Base-by-base conservation (phyloP, 2,888 invertebrate genomes). In the Pilophorus perplexus region DNA sequence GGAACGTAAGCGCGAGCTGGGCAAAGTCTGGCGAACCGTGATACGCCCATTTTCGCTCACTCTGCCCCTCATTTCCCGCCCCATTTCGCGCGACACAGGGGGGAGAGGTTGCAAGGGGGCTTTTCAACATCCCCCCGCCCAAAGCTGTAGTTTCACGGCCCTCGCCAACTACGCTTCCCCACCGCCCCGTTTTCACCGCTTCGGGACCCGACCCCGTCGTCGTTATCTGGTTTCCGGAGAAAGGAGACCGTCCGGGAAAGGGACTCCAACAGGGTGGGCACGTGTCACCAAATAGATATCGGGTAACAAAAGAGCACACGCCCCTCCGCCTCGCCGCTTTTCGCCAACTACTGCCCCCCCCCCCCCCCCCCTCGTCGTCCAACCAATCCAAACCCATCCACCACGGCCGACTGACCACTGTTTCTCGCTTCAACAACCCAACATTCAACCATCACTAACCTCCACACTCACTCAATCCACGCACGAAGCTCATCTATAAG, bases 221-320 rank as follows among this genome's bases (percentile, higher is more conserved):
- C 37, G 55, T 38, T 55, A 55, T 55, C 55, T 55, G 22, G 16
- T 23, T 55, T 55, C 55, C 55, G 55, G 52, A 46, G 46, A n/a
- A n/a, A n/a, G n/a, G n/a, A n/a, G n/a, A n/a, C n/a, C n/a, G n/a
- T n/a, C n/a, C n/a, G n/a, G n/a, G n/a, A n/a, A 8, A 33, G 33
- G 42, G 42, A 10, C 40, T 55, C 55, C 55, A 40, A 37, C 55
- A 20, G 38, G n/a, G 55, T 16, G 40, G 55, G 38, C 55, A 40
- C 55, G 55, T 55, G 55, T 55, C 55, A 55, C 37, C 55, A 55
- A 55, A 55, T 55, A 55, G 55, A 55, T 55, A 55, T 25, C 55
- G 55, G 6, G 55, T 38, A 55, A 55, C 55, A 55, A 55, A 55
- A 55, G 55, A 40, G 55, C 55, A 12, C 3, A 8, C 4, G 14